These are phyloP conservation scores for Cyanoliseus patagonus DNA, from an alignment of 2,113 vertebrate genomes.

Conservation along the genomic window DNA sequence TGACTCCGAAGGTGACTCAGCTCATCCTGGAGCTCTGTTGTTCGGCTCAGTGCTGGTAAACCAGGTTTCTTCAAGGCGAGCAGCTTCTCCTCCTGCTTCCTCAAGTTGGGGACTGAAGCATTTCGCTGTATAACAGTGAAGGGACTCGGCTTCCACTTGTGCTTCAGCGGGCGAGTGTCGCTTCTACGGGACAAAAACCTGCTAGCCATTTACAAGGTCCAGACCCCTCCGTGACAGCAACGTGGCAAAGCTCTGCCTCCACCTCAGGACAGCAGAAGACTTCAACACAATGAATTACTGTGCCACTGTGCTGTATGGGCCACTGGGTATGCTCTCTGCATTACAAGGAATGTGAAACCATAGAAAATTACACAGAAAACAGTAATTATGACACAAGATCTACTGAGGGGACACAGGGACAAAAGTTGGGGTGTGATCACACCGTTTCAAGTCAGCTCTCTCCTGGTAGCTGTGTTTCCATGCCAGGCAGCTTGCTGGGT, in stretches of 20 bases:
- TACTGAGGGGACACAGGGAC: not conserved
- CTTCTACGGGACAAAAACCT: slow-evolving; percentile 75
- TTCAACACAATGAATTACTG: not conserved
- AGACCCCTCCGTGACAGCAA: not conserved
- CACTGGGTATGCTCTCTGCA: accelerated
- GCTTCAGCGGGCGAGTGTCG: slow-evolving; percentile 90
- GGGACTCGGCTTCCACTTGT: slow-evolving; percentile 96
- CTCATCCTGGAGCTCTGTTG: slow-evolving; percentile 94
- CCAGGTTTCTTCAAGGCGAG: slow-evolving; percentile 92
- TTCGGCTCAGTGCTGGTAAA: slow-evolving; percentile 89
- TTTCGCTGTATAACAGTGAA: slow-evolving; percentile 95
- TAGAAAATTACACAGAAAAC: not conserved
- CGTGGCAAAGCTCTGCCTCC: not conserved
- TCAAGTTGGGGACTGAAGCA: slow-evolving; percentile 96
- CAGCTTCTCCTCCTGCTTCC: slow-evolving; percentile 90
- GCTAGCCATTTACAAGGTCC: not conserved
- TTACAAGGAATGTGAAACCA: not conserved
- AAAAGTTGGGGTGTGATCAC: not conserved
- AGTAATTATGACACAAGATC: not conserved
- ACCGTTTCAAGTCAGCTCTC: not conserved
- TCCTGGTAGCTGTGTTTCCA: not conserved
- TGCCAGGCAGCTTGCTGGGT: accelerated
- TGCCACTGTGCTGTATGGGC: not conserved
- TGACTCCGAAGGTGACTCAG: slow-evolving; percentile 91
- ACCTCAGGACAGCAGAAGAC: not conserved